phyloP scores from a whole-genome alignment of 2,797 vertebrate genomes.

The Merluccius polli region DNA sequence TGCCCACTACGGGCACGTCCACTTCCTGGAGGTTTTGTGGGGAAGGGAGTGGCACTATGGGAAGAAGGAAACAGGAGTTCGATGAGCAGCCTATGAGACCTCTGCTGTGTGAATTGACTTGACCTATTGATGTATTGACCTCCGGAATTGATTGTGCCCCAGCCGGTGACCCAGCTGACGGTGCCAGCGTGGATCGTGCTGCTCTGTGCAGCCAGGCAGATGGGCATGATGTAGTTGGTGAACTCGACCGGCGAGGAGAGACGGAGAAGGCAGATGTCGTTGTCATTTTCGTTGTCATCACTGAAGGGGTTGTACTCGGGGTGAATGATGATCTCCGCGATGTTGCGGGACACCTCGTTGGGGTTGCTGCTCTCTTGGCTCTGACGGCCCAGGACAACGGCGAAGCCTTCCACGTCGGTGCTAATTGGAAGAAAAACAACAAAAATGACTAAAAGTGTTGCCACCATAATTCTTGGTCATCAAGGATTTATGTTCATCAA shows the following conservation, averaged over 20 bases:
- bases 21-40: slow-evolving; percentile 62
- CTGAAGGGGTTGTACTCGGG: background rate
- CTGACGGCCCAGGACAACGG: slow-evolving; percentile 41
- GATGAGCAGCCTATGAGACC: background rate
- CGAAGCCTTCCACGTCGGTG: rapidly evolving
- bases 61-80: slow-evolving; percentile 7
- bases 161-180: slow-evolving; percentile 57
- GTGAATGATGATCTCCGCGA: slow-evolving; percentile 19
- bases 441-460: too few relatives aligned
- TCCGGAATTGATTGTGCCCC: slow-evolving; percentile 26
- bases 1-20: slow-evolving; percentile 55
- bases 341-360: background rate
- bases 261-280: slow-evolving; percentile 54
- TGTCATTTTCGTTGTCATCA: rapidly evolving
- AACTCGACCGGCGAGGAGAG: slow-evolving; percentile 40
- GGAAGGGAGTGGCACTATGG: slow-evolving; percentile 34
- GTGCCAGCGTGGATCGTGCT: slow-evolving; percentile 39
- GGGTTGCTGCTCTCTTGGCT: background rate
- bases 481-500: too few relatives aligned
- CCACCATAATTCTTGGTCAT: too few relatives aligned
- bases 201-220: slow-evolving; percentile 44
- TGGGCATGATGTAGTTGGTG: slow-evolving; percentile 34
- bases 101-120: background rate
- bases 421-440: slow-evolving; percentile 7
- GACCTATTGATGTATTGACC: background rate